Base-by-base conservation (phyloP, 2,888 invertebrate genomes). In the Oxyscelio sp. region DNA sequence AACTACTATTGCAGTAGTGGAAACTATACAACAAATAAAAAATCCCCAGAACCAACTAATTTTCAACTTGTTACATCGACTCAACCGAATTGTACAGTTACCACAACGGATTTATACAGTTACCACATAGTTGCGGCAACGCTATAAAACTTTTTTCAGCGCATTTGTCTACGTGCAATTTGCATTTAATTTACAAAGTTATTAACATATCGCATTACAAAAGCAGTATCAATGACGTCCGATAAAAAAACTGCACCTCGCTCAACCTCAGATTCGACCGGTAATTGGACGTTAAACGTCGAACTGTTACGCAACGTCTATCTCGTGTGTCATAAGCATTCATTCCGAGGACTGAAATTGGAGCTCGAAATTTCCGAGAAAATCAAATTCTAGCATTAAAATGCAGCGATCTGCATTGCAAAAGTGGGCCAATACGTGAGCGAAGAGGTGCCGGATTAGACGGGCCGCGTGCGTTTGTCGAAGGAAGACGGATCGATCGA, bases 401-500 rank as follows among this genome's bases (percentile, higher is more conserved):
- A 27, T 65, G 74, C 63, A 75, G 38, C 66, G 50, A 75, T 66
- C 66, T 75, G 50, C 66, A 66, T 66, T 48, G 58, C 75, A 65
- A 58, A 75, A 66, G 34, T 75, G 38, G 75, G 75, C 56, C 75
- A 40, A 45, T 56, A 22, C 65, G 31, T 27, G 13, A 45, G 45
- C 6, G 48, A 58, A 73, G 38, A 61, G n/a, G 48, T 21, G 13
- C 40, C 48, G 8, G 27, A 40, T 73, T 24, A 40, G 58, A 17
- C 31, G 22, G 70, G 61, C 5, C 31, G 74, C 11, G 34, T 11
- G 11, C 81, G 71, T 86, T 61, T 82, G 86, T 83, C 89, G 88
- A 89, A 89, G 82, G 40, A 52, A 92, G 92, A 92, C 90, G 91
- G 89, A 92, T 93, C 92, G 93, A 93, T 93, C 92, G 91, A 90